Percentiles rank a stretch among this genome's conserved stretches.
phyloP scores from a whole-genome alignment of 2,797 vertebrate species.

The Leptodactylus fallax region DNA sequence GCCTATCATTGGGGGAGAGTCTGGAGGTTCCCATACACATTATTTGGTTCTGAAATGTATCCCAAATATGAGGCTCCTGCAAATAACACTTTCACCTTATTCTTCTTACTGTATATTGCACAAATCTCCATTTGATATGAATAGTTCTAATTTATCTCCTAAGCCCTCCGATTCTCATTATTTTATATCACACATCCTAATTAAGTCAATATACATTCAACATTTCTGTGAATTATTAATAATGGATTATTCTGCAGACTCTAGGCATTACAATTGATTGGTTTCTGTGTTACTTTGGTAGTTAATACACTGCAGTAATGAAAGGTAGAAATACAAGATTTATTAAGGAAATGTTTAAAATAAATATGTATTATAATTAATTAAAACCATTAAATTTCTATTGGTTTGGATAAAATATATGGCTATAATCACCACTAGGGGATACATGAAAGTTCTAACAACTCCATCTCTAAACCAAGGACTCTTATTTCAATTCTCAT shows the following conservation, averaged over 20 bases:
- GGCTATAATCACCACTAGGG: neutral
- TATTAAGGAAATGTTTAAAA: neutral
- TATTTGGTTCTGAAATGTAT: no score
- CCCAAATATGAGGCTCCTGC: neutral
- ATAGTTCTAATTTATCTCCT: conserved; percentile 1
- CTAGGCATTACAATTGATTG: neutral
- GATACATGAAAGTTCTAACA: neutral
- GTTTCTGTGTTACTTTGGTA: neutral
- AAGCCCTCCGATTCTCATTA: conserved; percentile 7
- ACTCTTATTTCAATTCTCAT: neutral
- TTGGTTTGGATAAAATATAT: neutral
- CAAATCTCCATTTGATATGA: neutral
- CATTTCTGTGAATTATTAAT: conserved; percentile 25
- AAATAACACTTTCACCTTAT: neutral
- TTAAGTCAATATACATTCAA: conserved; percentile 41
- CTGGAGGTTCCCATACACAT: no score
- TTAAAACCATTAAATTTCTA: neutral
- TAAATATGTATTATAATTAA: neutral
- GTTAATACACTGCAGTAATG: neutral
- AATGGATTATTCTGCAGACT: neutral
- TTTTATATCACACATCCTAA: conserved; percentile 21
- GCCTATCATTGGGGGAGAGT: no score
- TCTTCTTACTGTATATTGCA: neutral
- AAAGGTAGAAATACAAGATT: neutral
- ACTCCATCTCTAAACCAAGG: neutral